A percentile compares a stretch with the other conserved stretches of the same genome.
Conservation (phyloP, 1,140 invertebrate species). For the Spodoptera litura region DNA sequence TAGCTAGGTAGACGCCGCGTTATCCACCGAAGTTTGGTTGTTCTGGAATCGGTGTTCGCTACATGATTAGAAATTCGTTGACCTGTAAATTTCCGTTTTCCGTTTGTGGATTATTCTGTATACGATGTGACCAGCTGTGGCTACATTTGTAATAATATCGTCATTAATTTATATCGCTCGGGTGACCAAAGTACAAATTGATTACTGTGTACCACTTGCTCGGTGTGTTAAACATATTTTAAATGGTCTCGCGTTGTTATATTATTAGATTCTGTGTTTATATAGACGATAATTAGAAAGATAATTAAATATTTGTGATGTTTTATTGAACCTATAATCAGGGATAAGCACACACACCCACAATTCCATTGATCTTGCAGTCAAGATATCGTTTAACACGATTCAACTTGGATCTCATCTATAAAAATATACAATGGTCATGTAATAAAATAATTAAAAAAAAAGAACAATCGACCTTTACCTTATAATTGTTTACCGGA, state of each 20-base stretch:
- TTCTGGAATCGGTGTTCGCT: conserved; percentile 51
- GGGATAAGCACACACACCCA: too few species aligned
- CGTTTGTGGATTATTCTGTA: conserved; percentile 47
- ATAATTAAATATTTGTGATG: too few species aligned
- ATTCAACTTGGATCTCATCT: too few species aligned
- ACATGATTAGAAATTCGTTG: conserved; percentile 61
- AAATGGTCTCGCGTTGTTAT: background rate
- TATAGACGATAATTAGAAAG: background rate
- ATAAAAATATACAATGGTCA: too few species aligned
- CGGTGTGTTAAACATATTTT: conserved; percentile 13
- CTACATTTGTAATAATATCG: conserved; percentile 49
- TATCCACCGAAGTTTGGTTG: conserved; percentile 44
- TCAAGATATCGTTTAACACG: too few species aligned
- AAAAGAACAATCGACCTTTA: too few species aligned
- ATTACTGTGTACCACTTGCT: conserved; percentile 23
- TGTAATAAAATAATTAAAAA: too few species aligned
- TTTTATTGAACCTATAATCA: too few species aligned
- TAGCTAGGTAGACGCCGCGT: background rate
- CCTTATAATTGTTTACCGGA: too few species aligned
- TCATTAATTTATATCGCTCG: conserved; percentile 50
- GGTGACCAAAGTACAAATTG: conserved; percentile 45
- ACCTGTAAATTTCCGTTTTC: conserved; percentile 54
- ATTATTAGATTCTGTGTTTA: background rate
- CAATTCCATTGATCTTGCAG: too few species aligned
- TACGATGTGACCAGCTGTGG: conserved; percentile 54